Evolutionary conservation across 1,140 invertebrate species (phyloP).

Genomic region (Drosophila mayri): DNA sequence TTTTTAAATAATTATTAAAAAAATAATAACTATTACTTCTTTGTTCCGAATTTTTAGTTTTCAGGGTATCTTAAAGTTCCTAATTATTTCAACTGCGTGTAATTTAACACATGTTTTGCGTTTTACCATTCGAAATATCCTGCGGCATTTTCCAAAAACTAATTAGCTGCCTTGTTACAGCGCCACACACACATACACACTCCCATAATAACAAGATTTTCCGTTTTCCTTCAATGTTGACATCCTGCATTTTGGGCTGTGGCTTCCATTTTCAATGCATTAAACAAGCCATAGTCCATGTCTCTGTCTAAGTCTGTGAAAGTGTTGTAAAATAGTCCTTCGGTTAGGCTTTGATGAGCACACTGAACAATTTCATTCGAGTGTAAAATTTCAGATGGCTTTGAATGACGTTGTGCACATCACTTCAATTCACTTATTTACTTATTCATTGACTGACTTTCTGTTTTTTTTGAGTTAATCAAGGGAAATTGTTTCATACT

Average conservation of each 20-base stretch:
- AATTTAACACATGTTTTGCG: constrained; percentile 74
- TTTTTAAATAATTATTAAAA: not conserved
- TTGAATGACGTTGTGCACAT: constrained; percentile 5
- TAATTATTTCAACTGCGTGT: constrained; percentile 23
- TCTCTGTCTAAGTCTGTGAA: not conserved
- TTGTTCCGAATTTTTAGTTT: too few species aligned
- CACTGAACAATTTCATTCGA: constrained; percentile 26
- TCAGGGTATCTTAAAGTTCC: not conserved
- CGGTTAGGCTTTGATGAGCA: constrained; percentile 19
- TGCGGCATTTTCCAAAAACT: constrained; percentile 74
- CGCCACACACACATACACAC: constrained; percentile 7
- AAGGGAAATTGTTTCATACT: not conserved
- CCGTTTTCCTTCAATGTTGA: constrained; percentile 34
- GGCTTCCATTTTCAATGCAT: constrained; percentile 38
- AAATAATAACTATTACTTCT: not conserved
- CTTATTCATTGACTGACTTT: constrained; percentile 12
- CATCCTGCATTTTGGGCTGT: constrained; percentile 29
- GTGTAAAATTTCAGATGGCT: constrained; percentile 4
- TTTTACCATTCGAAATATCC: constrained; percentile 65
- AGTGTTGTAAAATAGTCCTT: constrained; percentile 18
- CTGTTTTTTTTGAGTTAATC: not conserved
- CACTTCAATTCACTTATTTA: constrained; percentile 13
- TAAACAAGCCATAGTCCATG: constrained; percentile 12
- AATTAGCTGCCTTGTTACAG: constrained; percentile 67
- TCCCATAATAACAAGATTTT: constrained; percentile 38